phyloP scores from a whole-genome alignment of 2,888 invertebrate species.

The Papilio elwesi region DNA sequence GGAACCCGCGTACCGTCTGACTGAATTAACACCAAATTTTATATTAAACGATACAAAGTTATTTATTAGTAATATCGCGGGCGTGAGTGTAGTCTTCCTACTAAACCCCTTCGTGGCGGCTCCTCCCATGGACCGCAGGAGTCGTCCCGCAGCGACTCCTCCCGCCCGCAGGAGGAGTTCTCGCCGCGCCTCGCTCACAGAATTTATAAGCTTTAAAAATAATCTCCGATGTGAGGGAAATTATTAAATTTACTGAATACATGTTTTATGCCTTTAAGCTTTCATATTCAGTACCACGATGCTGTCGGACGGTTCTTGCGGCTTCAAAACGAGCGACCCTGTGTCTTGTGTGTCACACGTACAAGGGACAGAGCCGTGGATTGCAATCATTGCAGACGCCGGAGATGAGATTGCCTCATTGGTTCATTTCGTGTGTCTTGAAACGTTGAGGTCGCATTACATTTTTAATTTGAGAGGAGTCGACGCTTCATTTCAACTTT shows the following conservation, averaged over 20 bases:
- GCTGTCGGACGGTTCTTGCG: background rate
- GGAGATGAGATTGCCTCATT: background rate
- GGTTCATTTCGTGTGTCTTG: conserved; percentile 1
- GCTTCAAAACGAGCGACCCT: background rate
- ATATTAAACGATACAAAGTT: conserved; percentile 51
- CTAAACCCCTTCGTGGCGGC: background rate
- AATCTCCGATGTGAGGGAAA: conserved; percentile 1
- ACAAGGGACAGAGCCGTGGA: background rate
- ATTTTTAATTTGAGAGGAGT: conserved; percentile 40
- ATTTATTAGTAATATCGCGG: conserved; percentile 56
- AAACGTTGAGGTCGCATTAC: conserved; percentile 14
- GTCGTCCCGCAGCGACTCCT: too few species aligned
- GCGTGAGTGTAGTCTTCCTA: conserved; percentile 29
- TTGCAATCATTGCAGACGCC: too few species aligned
- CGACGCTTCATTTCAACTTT: conserved; percentile 16
- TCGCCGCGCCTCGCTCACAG: conserved; percentile 5
- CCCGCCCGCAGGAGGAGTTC: background rate
- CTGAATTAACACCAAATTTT: conserved; percentile 77
- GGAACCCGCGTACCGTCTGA: conserved; percentile 73
- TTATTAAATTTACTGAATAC: background rate
- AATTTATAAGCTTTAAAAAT: conserved; percentile 25
- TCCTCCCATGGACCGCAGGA: background rate
- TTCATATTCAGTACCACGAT: background rate
- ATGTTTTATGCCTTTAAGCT: background rate
- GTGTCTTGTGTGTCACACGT: too few species aligned